Evolutionary conservation across 2,113 vertebrate species (phyloP).

Genomic region (Thamnophis sirtalis): DNA sequence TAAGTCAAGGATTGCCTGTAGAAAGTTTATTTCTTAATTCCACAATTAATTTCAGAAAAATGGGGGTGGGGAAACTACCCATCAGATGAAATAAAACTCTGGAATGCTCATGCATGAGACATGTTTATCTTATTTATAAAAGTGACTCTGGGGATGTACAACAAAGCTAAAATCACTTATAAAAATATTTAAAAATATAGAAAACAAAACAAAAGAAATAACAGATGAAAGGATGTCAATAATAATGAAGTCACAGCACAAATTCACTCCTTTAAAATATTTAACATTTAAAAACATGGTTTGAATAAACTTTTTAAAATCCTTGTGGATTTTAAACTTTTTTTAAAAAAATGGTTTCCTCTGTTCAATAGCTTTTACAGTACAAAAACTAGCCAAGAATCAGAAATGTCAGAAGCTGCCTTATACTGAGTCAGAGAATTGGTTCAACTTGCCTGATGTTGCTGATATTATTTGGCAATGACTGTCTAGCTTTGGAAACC

Average conservation of each 20-base stretch:
- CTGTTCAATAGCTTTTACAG: not conserved
- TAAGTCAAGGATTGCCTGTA: not conserved
- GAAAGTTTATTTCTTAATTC: not conserved
- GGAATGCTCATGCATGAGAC: not conserved
- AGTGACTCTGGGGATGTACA: not conserved
- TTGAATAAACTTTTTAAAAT: not conserved
- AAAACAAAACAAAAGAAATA: not conserved
- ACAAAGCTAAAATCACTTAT: not conserved
- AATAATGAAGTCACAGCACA: not conserved
- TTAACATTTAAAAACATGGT: not conserved
- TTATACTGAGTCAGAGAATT: not conserved
- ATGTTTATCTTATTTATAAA: not conserved
- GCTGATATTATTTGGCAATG: not conserved
- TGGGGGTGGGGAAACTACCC: not conserved
- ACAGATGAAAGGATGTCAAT: not conserved
- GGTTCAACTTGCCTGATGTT: not conserved
- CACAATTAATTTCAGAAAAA: not conserved
- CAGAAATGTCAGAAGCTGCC: not conserved
- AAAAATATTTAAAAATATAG: not conserved
- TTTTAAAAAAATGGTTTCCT: not conserved
- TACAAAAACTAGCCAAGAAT: not conserved
- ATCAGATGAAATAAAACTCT: not conserved
- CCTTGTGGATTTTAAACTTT: not conserved
- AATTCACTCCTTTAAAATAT: not conserved
- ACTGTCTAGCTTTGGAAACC: not conserved